phyloP scores from a whole-genome alignment of 1,140 invertebrate genomes.

The Leptinotarsa texana region DNA sequence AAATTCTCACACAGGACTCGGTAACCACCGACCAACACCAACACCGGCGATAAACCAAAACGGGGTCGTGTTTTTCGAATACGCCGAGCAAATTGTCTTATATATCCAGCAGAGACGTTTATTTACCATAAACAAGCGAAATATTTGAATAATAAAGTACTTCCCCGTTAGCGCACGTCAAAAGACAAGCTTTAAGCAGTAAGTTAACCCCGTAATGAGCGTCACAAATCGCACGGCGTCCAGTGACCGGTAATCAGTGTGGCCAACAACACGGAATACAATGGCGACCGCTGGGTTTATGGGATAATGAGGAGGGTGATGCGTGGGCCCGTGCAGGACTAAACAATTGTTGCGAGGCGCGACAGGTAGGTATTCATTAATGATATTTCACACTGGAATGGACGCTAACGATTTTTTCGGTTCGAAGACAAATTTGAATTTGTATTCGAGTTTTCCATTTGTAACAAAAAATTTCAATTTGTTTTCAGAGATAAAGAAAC shows the following conservation, averaged over 20 bases:
- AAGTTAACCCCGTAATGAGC: slow-evolving; percentile 27
- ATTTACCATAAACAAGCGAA: slow-evolving; percentile 25
- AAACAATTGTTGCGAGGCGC: background rate
- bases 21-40: too few relatives aligned
- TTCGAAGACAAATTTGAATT: background rate
- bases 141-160: slow-evolving; percentile 34
- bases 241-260: slow-evolving; percentile 28
- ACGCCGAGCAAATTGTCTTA: background rate
- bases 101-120: slow-evolving; percentile 12
- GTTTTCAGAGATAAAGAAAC: too few relatives aligned
- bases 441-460: too few relatives aligned
- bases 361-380: background rate
- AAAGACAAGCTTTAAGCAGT: slow-evolving; percentile 20
- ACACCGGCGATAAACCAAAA: background rate
- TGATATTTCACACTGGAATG: background rate
- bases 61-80: slow-evolving; percentile 3
- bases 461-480: too few relatives aligned
- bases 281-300: slow-evolving; percentile 35
- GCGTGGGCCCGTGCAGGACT: slow-evolving; percentile 1
- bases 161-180: slow-evolving; percentile 22
- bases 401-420: background rate
- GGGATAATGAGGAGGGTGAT: slow-evolving; percentile 32
- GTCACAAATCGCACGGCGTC: slow-evolving; percentile 27
- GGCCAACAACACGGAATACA: slow-evolving; percentile 30
- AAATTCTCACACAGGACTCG: too few relatives aligned